These are phyloP conservation scores for Chrysopilus asiliformis DNA, from an alignment of 2,888 invertebrate species.

Conservation along the genomic window DNA sequence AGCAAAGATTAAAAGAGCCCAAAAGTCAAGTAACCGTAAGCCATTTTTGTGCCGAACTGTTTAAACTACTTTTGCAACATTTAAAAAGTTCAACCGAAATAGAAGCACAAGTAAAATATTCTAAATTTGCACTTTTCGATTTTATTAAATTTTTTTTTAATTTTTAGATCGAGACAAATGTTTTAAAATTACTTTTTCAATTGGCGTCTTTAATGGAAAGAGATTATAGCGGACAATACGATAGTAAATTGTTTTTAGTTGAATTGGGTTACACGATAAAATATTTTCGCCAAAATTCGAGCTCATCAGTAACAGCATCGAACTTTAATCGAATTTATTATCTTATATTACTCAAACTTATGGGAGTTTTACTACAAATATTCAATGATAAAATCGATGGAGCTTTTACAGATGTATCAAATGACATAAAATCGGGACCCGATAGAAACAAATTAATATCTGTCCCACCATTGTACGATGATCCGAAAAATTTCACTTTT, in stretches of 20 bases:
- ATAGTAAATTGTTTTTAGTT: slow-evolving; percentile 6
- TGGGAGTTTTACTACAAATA: slow-evolving; percentile 7
- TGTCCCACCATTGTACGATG: too few species aligned
- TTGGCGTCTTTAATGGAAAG: too few species aligned
- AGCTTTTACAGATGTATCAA: neutral
- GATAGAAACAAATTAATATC: slow-evolving; percentile 5
- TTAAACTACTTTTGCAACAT: slow-evolving; percentile 9
- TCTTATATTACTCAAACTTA: slow-evolving; percentile 9
- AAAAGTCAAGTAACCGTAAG: slow-evolving; percentile 10
- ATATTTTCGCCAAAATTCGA: slow-evolving; percentile 8
- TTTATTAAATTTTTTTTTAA: too few species aligned
- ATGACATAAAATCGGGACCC: slow-evolving; percentile 5
- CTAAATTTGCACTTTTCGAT: too few species aligned
- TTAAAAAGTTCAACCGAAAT: slow-evolving; percentile 8
- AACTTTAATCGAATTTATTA: slow-evolving; percentile 8
- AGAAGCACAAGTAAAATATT: slow-evolving; percentile 4
- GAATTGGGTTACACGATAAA: slow-evolving; percentile 11
- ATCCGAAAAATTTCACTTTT: too few species aligned
- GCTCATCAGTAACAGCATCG: slow-evolving; percentile 1
- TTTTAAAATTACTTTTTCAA: too few species aligned
- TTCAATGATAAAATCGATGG: slow-evolving; percentile 4
- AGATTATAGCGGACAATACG: too few species aligned
- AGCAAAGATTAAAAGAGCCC: slow-evolving; percentile 6
- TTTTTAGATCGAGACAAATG: too few species aligned
- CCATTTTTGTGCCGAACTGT: slow-evolving; percentile 10